phyloP scores from a whole-genome alignment of 2,888 invertebrate species.

The Epistrophe grossulariae region DNA sequence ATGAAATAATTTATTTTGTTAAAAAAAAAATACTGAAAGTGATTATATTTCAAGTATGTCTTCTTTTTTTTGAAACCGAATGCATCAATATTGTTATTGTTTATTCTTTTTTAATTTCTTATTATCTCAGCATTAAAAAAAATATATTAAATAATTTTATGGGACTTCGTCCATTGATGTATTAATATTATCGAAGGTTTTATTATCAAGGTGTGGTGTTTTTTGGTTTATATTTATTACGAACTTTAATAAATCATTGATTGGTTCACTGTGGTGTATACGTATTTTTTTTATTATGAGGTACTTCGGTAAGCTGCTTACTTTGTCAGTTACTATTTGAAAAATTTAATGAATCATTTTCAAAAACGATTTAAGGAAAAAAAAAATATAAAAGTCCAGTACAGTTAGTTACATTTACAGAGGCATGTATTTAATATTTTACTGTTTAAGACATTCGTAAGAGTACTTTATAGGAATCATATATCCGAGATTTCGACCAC shows the following conservation, averaged over 20 bases:
- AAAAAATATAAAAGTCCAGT: too few relatives aligned
- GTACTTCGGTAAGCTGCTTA: too few relatives aligned
- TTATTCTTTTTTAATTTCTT: background rate
- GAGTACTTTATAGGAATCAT: too few relatives aligned
- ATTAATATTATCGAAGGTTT: background rate
- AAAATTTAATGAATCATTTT: too few relatives aligned
- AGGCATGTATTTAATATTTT: too few relatives aligned
- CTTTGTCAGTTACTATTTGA: too few relatives aligned
- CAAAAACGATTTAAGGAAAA: too few relatives aligned
- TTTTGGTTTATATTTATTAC: background rate
- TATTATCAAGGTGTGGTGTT: conserved; percentile 4
- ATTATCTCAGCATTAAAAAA: background rate
- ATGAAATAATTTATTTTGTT: conserved; percentile 40
- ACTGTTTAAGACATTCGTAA: too few relatives aligned
- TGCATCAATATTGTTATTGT: conserved; percentile 11
- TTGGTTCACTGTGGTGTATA: conserved; percentile 1
- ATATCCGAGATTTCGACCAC: too few relatives aligned
- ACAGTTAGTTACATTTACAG: too few relatives aligned
- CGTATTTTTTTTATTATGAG: background rate
- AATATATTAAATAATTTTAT: background rate
- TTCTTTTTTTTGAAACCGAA: background rate
- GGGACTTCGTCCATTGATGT: background rate
- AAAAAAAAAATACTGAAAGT: conserved; percentile 4
- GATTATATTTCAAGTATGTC: background rate
- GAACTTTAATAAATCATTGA: background rate